phyloP scores from a whole-genome alignment of 1,140 invertebrate species.

The Thaumatotibia leucotreta region DNA sequence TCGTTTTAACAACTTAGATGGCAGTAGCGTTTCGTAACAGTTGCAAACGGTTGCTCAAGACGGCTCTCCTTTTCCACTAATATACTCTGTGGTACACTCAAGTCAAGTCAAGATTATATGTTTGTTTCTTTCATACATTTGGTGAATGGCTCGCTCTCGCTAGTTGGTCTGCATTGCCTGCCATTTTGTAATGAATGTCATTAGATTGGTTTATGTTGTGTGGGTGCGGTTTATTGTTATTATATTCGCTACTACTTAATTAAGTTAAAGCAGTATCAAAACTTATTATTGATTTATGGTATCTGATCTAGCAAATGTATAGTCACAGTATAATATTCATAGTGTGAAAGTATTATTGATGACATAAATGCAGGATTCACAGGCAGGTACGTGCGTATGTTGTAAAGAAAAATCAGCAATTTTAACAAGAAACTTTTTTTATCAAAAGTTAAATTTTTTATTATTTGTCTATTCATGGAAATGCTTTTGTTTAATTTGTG shows the following conservation, averaged over 20 bases:
- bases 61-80: too few relatives aligned
- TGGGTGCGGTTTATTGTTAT: background rate
- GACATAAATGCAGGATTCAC: background rate
- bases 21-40: background rate
- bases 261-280: too few relatives aligned
- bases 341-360: background rate
- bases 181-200: conserved; percentile 4
- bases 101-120: background rate
- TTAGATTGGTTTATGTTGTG: background rate
- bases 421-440: too few relatives aligned
- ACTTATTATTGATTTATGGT: background rate
- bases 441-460: too few relatives aligned
- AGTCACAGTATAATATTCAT: background rate
- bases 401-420: too few relatives aligned
- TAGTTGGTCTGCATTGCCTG: background rate
- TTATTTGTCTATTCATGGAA: too few relatives aligned
- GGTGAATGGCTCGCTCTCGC: background rate
- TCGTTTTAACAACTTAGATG: background rate
- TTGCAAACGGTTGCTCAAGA: too few relatives aligned
- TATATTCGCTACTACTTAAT: background rate
- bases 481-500: too few relatives aligned
- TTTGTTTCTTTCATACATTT: conserved; percentile 1
- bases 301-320: background rate
- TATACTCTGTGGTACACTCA: too few relatives aligned
- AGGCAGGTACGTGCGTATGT: background rate